Evolutionary conservation across 2,113 vertebrate species (phyloP).

Genomic region (Daubentonia madagascariensis): DNA sequence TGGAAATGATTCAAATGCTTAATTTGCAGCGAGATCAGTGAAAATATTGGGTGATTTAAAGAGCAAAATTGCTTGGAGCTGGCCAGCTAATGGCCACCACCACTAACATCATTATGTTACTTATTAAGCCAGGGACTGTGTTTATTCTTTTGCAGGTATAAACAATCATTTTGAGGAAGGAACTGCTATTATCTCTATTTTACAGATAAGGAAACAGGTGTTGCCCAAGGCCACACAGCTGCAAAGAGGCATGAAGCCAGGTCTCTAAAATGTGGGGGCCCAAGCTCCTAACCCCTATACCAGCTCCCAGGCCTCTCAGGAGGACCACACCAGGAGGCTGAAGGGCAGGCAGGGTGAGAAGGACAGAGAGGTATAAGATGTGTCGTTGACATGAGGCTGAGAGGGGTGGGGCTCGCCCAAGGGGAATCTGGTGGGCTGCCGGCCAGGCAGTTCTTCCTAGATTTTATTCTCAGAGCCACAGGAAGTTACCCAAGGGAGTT

Average conservation of each 20-base stretch:
- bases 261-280: not conserved
- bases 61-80: not conserved
- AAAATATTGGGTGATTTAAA: not conserved
- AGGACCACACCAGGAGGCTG: not conserved
- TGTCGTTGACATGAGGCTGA: too few relatives aligned
- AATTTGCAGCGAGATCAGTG: not conserved
- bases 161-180: not conserved
- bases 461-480: not conserved
- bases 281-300: not conserved
- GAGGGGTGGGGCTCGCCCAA: not conserved
- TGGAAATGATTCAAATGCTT: not conserved
- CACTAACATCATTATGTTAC: not conserved
- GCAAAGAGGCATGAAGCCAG: not conserved
- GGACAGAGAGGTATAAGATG: not conserved
- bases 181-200: not conserved
- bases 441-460: not conserved
- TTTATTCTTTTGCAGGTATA: not conserved
- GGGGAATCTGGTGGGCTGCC: not conserved
- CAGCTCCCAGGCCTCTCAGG: not conserved
- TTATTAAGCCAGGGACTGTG: not conserved
- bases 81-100: not conserved
- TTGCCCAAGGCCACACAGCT: not conserved
- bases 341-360: not conserved
- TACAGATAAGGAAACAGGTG: not conserved
- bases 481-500: not conserved